A percentile compares a stretch with the other conserved stretches of the same genome.
Evolutionary conservation across 2,888 invertebrate genomes (phyloP).

Genomic region (Amorpha juglandis): DNA sequence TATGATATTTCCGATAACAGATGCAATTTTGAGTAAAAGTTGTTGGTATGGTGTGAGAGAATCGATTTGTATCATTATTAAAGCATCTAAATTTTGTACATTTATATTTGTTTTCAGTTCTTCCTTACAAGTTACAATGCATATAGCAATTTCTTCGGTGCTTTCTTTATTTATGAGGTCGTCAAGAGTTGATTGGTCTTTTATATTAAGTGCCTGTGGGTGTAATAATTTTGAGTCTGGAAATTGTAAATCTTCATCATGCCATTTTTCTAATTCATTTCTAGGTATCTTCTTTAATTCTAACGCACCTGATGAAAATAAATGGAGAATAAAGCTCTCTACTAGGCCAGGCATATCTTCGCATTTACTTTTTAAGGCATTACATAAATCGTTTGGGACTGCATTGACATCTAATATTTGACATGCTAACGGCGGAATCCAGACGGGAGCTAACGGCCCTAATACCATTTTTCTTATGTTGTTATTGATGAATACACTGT

Average conservation of each 20-base stretch:
- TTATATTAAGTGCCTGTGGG: constrained; percentile 63
- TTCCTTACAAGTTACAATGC: constrained; percentile 63
- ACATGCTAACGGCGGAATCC: constrained; percentile 82
- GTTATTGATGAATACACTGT: constrained; percentile 66
- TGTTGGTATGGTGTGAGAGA: constrained; percentile 85
- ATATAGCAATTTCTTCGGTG: constrained; percentile 59
- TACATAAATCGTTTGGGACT: constrained; percentile 80
- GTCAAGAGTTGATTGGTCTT: constrained; percentile 61
- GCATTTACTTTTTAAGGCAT: constrained; percentile 72
- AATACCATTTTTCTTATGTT: constrained; percentile 73
- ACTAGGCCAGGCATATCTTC: constrained; percentile 81
- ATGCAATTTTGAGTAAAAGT: constrained; percentile 84
- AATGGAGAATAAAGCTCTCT: constrained; percentile 78
- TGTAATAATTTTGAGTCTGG: constrained; percentile 59
- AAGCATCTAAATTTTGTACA: constrained; percentile 72
- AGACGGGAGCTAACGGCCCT: constrained; percentile 61
- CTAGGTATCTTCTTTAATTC: constrained; percentile 61
- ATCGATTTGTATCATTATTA: constrained; percentile 82
- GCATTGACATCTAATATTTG: constrained; percentile 85
- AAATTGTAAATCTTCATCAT: constrained; percentile 65
- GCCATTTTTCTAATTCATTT: constrained; percentile 53
- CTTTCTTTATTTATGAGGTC: constrained; percentile 54
- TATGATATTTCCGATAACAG: constrained; percentile 83
- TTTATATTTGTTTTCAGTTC: constrained; percentile 68
- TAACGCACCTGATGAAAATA: constrained; percentile 76